Evolutionary conservation across 1,140 invertebrate species (phyloP).

Genomic region (Leptonema lineaticorne): DNA sequence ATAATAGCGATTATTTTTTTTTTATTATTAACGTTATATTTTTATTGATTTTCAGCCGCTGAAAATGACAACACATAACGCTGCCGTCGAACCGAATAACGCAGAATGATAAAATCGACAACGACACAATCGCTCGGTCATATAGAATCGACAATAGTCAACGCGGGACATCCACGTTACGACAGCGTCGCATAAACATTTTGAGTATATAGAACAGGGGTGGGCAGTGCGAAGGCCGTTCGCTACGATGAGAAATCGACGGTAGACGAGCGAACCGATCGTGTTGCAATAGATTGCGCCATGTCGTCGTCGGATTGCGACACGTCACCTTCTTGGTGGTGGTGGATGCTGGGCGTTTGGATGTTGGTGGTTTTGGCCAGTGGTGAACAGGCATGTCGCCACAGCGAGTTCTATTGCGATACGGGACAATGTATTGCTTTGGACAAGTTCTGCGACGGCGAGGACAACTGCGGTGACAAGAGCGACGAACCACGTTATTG

Average conservation of each 20-base stretch:
- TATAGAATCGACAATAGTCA: too few species aligned
- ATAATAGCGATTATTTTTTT: too few species aligned
- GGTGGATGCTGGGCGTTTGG: slow-evolving; percentile 12
- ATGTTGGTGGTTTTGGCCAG: slow-evolving; percentile 10
- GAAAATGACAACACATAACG: too few species aligned
- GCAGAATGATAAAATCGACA: too few species aligned
- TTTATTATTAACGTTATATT: too few species aligned
- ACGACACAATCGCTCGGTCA: too few species aligned
- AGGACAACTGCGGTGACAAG: slow-evolving; percentile 76
- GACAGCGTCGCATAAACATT: too few species aligned
- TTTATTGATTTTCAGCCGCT: too few species aligned
- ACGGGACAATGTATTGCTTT: slow-evolving; percentile 71
- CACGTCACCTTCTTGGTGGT: neutral
- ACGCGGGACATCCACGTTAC: too few species aligned
- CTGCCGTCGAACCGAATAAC: too few species aligned
- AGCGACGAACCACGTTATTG: slow-evolving; percentile 76
- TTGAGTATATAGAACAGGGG: too few species aligned
- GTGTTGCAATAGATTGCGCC: neutral
- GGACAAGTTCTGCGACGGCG: slow-evolving; percentile 77
- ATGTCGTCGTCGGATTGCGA: slow-evolving; percentile 2
- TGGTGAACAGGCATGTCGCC: slow-evolving; percentile 58
- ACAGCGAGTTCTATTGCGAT: slow-evolving; percentile 75
- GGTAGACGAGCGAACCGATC: neutral
- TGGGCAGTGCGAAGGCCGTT: too few species aligned
- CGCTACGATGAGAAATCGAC: neutral